phyloP scores from a whole-genome alignment of 2,113 vertebrate species.

The Pterophyllum scalare region DNA sequence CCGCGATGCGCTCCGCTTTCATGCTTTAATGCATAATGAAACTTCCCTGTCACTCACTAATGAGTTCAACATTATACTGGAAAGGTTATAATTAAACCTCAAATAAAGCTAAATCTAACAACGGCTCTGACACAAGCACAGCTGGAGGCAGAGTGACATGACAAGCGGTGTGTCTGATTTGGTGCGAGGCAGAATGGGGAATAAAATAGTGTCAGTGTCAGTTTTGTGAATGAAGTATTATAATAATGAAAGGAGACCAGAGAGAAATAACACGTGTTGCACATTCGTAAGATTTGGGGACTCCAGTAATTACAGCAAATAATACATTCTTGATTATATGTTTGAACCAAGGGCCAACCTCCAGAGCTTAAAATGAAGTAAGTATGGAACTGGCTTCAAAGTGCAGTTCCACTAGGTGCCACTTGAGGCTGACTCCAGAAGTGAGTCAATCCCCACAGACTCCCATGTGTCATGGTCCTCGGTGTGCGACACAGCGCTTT shows the following conservation, averaged over 20 bases:
- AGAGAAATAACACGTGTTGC: constrained; percentile 15
- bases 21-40: constrained; percentile 48
- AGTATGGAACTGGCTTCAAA: background rate
- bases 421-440: background rate
- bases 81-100: constrained; percentile 50
- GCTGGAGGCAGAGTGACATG: constrained; percentile 17
- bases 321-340: background rate
- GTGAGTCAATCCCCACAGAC: too few species aligned
- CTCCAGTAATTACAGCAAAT: background rate
- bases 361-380: background rate
- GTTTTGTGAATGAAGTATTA: constrained; percentile 49
- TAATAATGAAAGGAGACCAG: constrained; percentile 8
- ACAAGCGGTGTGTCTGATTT: constrained; percentile 10
- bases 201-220: constrained; percentile 32
- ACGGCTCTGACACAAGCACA: constrained; percentile 30
- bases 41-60: constrained; percentile 34
- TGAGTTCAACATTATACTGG: constrained; percentile 34
- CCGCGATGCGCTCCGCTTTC: constrained; percentile 34
- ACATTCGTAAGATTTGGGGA: background rate
- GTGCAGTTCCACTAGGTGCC: background rate
- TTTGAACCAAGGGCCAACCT: background rate
- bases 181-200: background rate
- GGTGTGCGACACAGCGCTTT: too few species aligned
- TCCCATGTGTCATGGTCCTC: too few species aligned
- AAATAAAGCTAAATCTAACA: constrained; percentile 37